Evolutionary conservation across 2,113 vertebrate species (phyloP), one percentile per base, ranked within the genome.

Genomic region (Barnardius zonarius): DNA sequence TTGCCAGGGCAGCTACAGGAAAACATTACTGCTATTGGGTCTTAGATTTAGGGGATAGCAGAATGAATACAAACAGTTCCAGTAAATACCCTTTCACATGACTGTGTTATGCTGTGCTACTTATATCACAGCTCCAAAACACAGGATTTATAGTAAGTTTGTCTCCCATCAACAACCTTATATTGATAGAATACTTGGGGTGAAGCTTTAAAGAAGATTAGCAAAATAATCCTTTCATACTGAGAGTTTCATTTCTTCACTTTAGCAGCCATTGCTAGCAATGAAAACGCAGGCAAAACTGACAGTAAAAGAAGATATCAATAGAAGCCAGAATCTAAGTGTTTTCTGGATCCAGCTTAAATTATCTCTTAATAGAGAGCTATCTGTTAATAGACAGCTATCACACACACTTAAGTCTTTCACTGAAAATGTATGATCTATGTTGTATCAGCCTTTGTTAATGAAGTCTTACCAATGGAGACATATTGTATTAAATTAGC

Each of bases 171-270:
- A 91, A 77, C 92, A 90, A 82, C 67, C 57, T 92, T 70, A 72
- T 83, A 93, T 54, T 90, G 85, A 92, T 69, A 94, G 80, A 88
- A 91, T 94, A 89, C 90, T 90, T 75, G 4, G 30, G 76, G 84
- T 51, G 49, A 92, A 86, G 94, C 80, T 93, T 96, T 91, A 94
- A 96, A 80, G 69, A 83, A 96, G 96, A 96, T 97, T 96, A 97
- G 74, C 69, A 87, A 94, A 96, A 94, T 96, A 96, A 97, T 96
- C 92, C 85, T 93, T 92, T 93, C 90, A 73, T 92, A 88, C 91
- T 85, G 70, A 73, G 90, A 96, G 91, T 46, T 97, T 67, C 83
- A 84, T 95, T 97, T 97, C 83, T 96, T 59, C 66, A 68, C 77
- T 93, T 95, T 95, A 96, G 88, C 2, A 2, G 68, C 77, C 80